Base-by-base conservation (phyloP, 2,888 invertebrate genomes). In the Cabera pusaria region DNA sequence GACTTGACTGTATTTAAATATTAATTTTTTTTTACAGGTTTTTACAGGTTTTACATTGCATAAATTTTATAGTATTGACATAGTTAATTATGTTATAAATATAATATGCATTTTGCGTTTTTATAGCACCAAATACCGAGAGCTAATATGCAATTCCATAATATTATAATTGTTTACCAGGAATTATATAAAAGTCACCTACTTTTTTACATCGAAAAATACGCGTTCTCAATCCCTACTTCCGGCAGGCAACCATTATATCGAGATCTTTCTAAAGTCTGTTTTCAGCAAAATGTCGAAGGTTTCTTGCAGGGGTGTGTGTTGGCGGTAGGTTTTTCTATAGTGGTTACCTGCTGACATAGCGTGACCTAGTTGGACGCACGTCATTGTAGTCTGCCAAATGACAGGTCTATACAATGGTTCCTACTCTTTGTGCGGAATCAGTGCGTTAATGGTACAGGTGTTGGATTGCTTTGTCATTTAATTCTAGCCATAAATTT, bases 311-410 rank as follows among this genome's bases (percentile, higher is more conserved):
- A 25, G 24, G 23, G 12, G 22, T 11, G 3, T 10, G 26, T 18
- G 31, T 21, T 23, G 31, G 25, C 23, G 42, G 44, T 31, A 42
- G 47, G 10, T 45, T 52, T 35, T 5, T 5, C 25, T 20, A 20
- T 11, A 35, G 10, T 57, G 59, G 64, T 34, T 29, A 19, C 5
- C 21, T 39, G 10, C 5, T 22, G 40, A 43, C 52, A 45, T 32
- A 34, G 40, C 42, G 51, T 62, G 66, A 65, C 66, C 66, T 41
- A 64, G 56, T 57, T 64, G 50, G 47, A 44, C 40, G 50, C 53
- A 52, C 50, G 40, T 29, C 36, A 52, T 59, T 53, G 57, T 62
- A 50, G 50, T 49, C 45, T 44, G 52, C 50, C 52, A 60, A 63
- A 61, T 56, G 59, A 57, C 60, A 22, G 14, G 21, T 19, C 24